A percentile compares a stretch with the other conserved stretches of the same genome.
Evolutionary conservation across 2,113 vertebrate genomes (phyloP).

Genomic region (Phainopepla nitens): DNA sequence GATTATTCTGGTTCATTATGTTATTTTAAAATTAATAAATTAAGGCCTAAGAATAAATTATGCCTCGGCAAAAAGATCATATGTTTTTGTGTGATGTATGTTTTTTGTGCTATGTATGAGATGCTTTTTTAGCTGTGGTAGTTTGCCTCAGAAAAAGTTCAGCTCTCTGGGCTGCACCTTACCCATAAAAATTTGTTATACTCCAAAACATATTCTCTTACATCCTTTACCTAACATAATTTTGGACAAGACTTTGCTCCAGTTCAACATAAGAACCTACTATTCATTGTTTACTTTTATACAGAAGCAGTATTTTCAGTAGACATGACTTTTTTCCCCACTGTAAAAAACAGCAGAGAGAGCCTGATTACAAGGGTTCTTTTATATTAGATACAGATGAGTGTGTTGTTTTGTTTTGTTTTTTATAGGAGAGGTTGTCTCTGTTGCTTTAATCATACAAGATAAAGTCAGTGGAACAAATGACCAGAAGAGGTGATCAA

Average conservation of each 20-base stretch:
- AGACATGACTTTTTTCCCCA: neutral
- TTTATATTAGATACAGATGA: neutral
- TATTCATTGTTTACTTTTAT: neutral
- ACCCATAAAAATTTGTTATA: neutral
- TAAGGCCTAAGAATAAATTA: neutral
- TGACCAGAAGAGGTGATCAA: neutral
- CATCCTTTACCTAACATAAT: neutral
- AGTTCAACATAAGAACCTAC: neutral
- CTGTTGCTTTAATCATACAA: neutral
- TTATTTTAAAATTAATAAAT: neutral
- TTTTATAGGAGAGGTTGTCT: neutral
- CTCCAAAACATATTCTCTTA: neutral
- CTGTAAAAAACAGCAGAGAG: neutral
- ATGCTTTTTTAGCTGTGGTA: neutral
- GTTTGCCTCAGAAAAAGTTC: neutral
- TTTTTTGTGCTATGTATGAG: neutral
- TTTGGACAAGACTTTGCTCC: neutral
- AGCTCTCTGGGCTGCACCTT: neutral
- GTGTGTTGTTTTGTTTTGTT: neutral
- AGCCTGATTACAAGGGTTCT: neutral
- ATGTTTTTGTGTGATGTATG: fast-evolving
- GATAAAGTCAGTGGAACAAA: neutral
- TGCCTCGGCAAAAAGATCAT: neutral
- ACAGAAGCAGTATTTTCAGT: neutral
- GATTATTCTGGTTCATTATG: neutral